A percentile compares a stretch with the other conserved stretches of the same genome.
phyloP scores from a whole-genome alignment of 2,797 vertebrate species.

The Coranthus polyacanthus region DNA sequence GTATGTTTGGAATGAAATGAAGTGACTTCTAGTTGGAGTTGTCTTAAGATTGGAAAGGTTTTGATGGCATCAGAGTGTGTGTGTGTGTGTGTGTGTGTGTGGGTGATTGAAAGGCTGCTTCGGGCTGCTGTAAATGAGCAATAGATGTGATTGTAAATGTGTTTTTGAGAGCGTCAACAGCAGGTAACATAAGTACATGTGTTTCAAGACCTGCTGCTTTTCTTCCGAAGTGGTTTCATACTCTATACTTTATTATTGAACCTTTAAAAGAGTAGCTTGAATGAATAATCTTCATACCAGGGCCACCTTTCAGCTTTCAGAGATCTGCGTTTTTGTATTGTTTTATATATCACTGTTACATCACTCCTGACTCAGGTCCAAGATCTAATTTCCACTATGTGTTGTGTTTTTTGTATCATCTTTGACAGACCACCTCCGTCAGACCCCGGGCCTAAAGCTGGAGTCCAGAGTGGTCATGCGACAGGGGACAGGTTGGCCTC shows the following conservation, averaged over 20 bases:
- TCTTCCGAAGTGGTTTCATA: no score
- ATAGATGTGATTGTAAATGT: neutral
- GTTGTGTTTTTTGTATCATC: conserved; percentile 68
- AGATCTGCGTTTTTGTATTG: no score
- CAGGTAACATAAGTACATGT: neutral
- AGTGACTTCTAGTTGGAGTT: conserved; percentile 4
- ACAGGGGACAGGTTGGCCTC: conserved; percentile 82
- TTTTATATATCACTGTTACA: no score
- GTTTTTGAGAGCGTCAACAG: neutral
- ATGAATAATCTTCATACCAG: no score
- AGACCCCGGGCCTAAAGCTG: conserved; percentile 87
- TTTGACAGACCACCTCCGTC: conserved; percentile 87
- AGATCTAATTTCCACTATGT: conserved; percentile 10
- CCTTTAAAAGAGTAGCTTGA: no score
- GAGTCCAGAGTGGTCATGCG: conserved; percentile 81
- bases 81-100: no score
- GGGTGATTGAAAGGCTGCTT: neutral
- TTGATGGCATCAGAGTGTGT: no score
- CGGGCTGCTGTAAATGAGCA: neutral
- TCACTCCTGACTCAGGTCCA: neutral
- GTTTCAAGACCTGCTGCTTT: neutral
- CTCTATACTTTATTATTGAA: no score
- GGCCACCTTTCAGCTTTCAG: no score
- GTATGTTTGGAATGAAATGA: conserved; percentile 8
- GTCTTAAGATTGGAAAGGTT: neutral